These are phyloP conservation scores for Gyps fulvus DNA, from an alignment of 2,113 vertebrate species.

Conservation along the genomic window DNA sequence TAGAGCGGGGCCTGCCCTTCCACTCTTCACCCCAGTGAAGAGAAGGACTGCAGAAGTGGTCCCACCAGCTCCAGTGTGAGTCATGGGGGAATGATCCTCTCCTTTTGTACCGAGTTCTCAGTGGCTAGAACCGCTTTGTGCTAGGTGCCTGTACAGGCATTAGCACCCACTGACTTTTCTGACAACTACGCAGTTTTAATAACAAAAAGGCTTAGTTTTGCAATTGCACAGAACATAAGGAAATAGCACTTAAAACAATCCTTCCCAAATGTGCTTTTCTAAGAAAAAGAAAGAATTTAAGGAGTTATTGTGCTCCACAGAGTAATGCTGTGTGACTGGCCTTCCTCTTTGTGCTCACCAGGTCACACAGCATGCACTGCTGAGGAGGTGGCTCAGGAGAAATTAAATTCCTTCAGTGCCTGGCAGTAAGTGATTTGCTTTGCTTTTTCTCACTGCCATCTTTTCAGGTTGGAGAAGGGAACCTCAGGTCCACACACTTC, in stretches of 20 bases:
- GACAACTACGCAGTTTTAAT: neutral
- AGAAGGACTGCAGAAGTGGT: neutral
- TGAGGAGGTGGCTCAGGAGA: neutral
- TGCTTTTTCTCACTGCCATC: neutral
- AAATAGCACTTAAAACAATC: neutral
- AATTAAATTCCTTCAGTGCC: neutral
- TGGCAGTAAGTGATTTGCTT: neutral
- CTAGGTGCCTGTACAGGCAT: neutral
- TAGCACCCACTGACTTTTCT: neutral
- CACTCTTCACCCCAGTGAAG: neutral
- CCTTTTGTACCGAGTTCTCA: neutral
- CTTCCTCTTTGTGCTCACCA: neutral
- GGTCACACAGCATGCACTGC: accelerated
- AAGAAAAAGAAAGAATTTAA: neutral
- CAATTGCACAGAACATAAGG: neutral
- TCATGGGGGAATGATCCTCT: accelerated
- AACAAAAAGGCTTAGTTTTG: neutral
- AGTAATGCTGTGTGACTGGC: neutral
- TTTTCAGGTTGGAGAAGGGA: neutral
- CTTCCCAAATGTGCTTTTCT: neutral
- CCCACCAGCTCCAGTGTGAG: neutral
- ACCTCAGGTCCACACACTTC: neutral
- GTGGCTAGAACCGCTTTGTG: accelerated
- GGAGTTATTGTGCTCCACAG: neutral
- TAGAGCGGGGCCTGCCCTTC: neutral